A percentile compares a stretch with the other conserved stretches of the same genome.
phyloP scores from a whole-genome alignment of 92 coral and sea anemone species.

The Epizoanthus stellaris region DNA sequence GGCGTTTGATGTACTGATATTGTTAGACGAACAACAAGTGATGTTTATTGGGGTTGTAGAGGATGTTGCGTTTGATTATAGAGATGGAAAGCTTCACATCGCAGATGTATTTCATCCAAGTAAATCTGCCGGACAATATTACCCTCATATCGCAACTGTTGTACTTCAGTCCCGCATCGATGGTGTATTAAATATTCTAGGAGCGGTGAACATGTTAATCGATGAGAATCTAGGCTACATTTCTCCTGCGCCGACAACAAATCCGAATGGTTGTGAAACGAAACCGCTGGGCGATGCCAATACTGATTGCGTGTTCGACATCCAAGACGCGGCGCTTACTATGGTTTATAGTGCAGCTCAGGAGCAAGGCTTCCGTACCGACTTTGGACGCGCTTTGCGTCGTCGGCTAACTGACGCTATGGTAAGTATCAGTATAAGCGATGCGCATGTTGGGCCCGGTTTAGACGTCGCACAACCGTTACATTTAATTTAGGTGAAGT shows the following conservation, averaged over 20 bases:
- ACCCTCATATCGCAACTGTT: slow-evolving; percentile 51
- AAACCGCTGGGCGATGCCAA: slow-evolving; percentile 65
- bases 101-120: slow-evolving; percentile 56
- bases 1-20: slow-evolving; percentile 68
- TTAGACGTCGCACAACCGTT: no score
- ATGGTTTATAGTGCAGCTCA: slow-evolving; percentile 59
- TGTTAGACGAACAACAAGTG: slow-evolving; percentile 33
- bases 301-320: slow-evolving; percentile 62
- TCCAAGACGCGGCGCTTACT: slow-evolving; percentile 65
- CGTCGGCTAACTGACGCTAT: slow-evolving; percentile 30
- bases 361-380: slow-evolving; percentile 39
- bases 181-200: slow-evolving; percentile 39
- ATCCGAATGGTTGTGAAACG: neutral
- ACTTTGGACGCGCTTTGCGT: slow-evolving; percentile 27
- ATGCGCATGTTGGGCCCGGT: no score
- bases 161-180: slow-evolving; percentile 37
- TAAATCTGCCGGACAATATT: neutral
- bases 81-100: slow-evolving; percentile 47
- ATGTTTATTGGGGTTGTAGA: slow-evolving; percentile 45
- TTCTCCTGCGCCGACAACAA: slow-evolving; percentile 13
- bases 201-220: slow-evolving; percentile 50
- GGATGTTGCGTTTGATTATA: slow-evolving; percentile 45
- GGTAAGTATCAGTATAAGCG: slow-evolving; percentile 27
- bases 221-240: slow-evolving; percentile 46
- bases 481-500: no score